phyloP scores from a whole-genome alignment of 2,797 vertebrate species.

The Tokudaia muenninki region DNA sequence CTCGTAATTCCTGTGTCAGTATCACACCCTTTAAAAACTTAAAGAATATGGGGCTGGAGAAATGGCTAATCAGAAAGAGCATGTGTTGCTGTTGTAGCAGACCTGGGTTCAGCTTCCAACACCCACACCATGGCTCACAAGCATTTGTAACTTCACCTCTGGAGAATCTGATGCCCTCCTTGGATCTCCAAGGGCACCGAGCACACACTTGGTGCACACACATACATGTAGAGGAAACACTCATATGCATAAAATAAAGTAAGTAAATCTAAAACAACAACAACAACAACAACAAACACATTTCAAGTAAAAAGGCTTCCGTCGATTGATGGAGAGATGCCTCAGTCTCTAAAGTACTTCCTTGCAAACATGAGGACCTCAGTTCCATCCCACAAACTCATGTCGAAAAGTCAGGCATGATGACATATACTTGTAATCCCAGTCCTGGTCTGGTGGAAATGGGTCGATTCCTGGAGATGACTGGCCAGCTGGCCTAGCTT shows the following conservation, averaged over 20 bases:
- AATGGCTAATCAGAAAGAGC: not conserved
- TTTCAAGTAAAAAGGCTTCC: not conserved
- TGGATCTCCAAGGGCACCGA: not conserved
- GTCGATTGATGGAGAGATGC: not conserved
- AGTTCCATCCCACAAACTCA: not conserved
- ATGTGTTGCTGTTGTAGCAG: not conserved
- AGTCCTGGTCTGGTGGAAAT: not conserved
- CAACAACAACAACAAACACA: not conserved
- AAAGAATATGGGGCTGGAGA: not conserved
- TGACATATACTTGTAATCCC: not conserved
- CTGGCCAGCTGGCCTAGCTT: not conserved
- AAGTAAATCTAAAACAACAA: not conserved
- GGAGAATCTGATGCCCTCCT: too few relatives aligned
- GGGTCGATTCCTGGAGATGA: not conserved
- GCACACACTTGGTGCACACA: not conserved
- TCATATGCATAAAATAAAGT: not conserved
- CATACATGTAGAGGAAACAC: not conserved
- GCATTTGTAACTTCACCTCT: not conserved
- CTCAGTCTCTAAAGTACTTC: not conserved
- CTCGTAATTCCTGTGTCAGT: not conserved
- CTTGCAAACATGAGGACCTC: not conserved
- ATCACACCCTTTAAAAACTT: conserved; percentile 42
- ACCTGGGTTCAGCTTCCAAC: not conserved
- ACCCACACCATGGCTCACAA: not conserved
- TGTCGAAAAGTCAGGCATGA: not conserved